A percentile compares a stretch with the other conserved stretches of the same genome.
Evolutionary conservation across 2,113 vertebrate genomes (phyloP).

Genomic region (Myiozetetes cayanensis): DNA sequence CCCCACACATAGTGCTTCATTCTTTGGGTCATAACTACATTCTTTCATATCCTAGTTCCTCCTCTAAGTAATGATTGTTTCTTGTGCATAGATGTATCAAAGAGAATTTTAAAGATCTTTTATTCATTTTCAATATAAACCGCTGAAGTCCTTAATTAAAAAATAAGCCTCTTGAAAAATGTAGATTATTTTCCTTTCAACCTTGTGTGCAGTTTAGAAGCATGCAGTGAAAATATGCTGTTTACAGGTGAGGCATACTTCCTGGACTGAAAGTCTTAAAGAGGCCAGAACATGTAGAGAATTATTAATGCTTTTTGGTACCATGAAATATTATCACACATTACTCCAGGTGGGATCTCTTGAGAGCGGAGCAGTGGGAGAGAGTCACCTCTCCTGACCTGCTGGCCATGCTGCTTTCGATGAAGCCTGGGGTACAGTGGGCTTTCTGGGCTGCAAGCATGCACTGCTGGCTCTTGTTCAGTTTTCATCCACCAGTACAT

Average conservation of each 20-base stretch:
- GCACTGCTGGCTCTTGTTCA: not conserved
- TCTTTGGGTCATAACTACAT: not conserved
- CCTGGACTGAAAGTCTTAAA: not conserved
- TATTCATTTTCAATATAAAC: not conserved
- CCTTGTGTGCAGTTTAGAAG: not conserved
- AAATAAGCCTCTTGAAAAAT: conserved; percentile 16
- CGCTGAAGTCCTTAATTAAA: not conserved
- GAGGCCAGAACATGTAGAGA: not conserved
- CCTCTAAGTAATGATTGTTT: not conserved
- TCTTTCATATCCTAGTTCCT: not conserved
- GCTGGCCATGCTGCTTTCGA: not conserved
- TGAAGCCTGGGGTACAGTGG: not conserved
- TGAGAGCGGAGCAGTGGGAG: not conserved
- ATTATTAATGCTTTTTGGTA: not conserved
- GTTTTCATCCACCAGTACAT: not conserved
- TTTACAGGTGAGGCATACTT: not conserved
- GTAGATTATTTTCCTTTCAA: not conserved
- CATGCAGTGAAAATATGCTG: not conserved
- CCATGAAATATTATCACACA: not conserved
- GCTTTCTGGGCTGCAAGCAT: not conserved
- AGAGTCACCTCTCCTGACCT: not conserved
- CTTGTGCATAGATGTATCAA: not conserved
- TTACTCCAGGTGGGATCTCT: not conserved
- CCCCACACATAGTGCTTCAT: not conserved
- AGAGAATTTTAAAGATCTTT: not conserved